Percentiles rank a stretch among this genome's conserved stretches.
Conservation (phyloP, 2,113 vertebrate genomes). For the Buteo buteo region DNA sequence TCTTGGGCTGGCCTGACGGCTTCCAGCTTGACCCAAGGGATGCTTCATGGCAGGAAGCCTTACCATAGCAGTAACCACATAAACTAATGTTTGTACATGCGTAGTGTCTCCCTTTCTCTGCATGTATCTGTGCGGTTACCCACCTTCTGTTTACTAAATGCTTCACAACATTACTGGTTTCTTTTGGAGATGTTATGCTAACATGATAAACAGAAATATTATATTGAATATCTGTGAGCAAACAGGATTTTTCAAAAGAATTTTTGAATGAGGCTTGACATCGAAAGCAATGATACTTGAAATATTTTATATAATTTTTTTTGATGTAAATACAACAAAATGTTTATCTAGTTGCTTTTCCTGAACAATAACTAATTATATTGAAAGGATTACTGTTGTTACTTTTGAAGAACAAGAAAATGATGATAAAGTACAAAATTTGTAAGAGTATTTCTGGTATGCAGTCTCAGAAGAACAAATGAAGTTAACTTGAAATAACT, state of each 20-base stretch:
- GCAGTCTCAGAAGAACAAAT: not conserved
- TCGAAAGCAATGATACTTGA: not conserved
- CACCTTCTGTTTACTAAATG: not conserved
- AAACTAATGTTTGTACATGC: not conserved
- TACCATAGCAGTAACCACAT: not conserved
- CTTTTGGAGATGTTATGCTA: not conserved
- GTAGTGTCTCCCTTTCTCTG: not conserved
- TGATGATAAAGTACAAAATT: not conserved
- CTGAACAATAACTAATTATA: not conserved
- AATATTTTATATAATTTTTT: not conserved
- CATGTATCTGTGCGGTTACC: no score
- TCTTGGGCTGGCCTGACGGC: not conserved
- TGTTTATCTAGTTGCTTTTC: not conserved
- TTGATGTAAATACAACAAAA: not conserved
- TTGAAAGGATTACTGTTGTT: not conserved
- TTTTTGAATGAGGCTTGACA: not conserved
- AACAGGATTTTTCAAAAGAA: not conserved
- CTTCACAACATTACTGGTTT: not conserved
- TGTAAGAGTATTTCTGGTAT: not conserved
- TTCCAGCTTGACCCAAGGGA: not conserved
- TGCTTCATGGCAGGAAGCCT: not conserved
- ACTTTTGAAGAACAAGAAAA: not conserved
- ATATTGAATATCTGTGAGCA: not conserved
- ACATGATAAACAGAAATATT: not conserved
- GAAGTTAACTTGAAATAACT: not conserved